Evolutionary conservation across 2,797 vertebrate genomes (phyloP), one percentile per base, ranked within the genome.

Genomic region (Melanogrammus aeglefinus): DNA sequence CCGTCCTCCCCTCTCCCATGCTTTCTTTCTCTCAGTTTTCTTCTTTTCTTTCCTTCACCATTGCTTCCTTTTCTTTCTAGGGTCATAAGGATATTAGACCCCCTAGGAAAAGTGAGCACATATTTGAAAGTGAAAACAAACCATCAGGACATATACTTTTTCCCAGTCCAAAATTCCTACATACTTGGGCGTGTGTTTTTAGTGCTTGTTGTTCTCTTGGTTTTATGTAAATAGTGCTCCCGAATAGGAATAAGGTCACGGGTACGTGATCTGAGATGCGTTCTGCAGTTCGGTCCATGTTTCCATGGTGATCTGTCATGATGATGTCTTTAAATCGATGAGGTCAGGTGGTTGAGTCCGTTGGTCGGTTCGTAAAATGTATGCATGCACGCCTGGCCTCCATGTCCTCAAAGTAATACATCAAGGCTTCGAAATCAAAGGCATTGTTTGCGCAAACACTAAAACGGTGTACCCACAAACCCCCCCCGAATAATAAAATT

Each of bases 391-490:
- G 18, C 47, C 47, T 57, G 47, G 21, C 47, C 47, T 63, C 6
- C 21, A 24, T n/a, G 57, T 24, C 69, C 2, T 71, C 69, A 31
- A 71, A 71, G 69, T 71, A 29, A 33, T 6, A 33, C 29, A 29
- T 71, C 29, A 29, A 14, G 24, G 7, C 31, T 71, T 31, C 69
- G 10, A 71, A 12, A 33, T 71, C 69, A 9, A 9, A 33, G 69
- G 12, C 29, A 5, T 63, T 63, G n/a, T 24, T 57, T 18, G 18
- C 82, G 85, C 83, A 81, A 81, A 81, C 76, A 74, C 79, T 79
- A 81, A 83, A 80, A 41, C 85, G 73, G 77, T 90, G 82, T 87
- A 88, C 73, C 87, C 76, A 78, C 84, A 79, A 81, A 78, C 74
- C 83, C 79, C 2, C 2, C 51, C 57, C 57, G 6, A 63, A 81